Evolutionary conservation across 2,113 vertebrate genomes (phyloP).

Genomic region (Lycaon pictus): DNA sequence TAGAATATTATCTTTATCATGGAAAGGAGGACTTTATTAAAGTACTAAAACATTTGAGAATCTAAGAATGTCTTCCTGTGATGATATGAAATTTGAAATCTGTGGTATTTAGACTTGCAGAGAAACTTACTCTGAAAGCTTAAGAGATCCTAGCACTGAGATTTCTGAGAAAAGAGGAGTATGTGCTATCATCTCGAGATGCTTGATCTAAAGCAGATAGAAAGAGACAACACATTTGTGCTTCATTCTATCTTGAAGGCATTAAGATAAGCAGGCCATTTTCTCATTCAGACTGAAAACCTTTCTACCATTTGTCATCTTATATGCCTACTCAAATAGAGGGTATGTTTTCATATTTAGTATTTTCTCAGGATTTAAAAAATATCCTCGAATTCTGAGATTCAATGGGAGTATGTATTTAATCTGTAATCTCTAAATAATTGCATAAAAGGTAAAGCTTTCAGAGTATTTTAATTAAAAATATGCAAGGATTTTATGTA

Average conservation of each 20-base stretch:
- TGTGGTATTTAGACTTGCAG: neutral
- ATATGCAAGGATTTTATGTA: neutral
- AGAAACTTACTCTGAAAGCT: neutral
- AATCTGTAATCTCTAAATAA: neutral
- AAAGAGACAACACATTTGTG: neutral
- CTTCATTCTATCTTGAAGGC: neutral
- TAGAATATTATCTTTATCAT: neutral
- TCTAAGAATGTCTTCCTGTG: neutral
- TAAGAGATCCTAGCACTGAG: neutral
- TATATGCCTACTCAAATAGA: neutral
- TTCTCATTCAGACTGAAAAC: neutral
- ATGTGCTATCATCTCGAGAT: neutral
- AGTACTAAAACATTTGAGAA: conserved; percentile 1
- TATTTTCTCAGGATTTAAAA: conserved; percentile 16
- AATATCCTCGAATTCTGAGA: neutral
- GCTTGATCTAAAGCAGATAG: neutral
- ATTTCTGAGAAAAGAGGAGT: neutral
- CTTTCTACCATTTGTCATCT: neutral
- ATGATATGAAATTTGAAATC: neutral
- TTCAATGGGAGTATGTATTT: conserved; percentile 52
- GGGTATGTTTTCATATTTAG: neutral
- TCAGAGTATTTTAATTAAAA: neutral
- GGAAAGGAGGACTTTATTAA: neutral
- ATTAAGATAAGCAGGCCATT: neutral
- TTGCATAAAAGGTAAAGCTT: neutral